Evolutionary conservation across 2,113 vertebrate species (phyloP).

Genomic region (Marmota monax): DNA sequence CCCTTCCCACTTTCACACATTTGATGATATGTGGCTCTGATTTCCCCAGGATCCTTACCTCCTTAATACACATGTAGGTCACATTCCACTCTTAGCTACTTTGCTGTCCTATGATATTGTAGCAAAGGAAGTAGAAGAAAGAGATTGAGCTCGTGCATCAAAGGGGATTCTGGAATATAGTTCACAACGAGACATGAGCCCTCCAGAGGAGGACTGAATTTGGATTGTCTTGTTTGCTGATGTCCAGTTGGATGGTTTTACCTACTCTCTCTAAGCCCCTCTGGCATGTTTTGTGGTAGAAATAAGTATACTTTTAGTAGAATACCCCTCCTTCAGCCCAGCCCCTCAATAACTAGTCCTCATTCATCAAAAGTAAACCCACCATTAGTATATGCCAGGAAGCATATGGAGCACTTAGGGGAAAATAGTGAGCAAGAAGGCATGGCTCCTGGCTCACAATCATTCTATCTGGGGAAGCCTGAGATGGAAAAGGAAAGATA

Average conservation of each 20-base stretch:
- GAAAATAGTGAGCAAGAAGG: neutral
- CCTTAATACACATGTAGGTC: neutral
- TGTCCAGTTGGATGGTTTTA: neutral
- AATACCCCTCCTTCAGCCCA: neutral
- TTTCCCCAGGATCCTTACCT: neutral
- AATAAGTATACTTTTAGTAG: conserved; percentile 7
- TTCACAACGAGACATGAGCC: neutral
- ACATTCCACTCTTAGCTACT: neutral
- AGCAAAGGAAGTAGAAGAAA: neutral
- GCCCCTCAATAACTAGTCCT: neutral
- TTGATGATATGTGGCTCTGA: neutral
- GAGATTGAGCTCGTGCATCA: neutral
- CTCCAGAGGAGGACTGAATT: neutral
- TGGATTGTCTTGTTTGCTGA: neutral
- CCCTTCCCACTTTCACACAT: too few relatives aligned
- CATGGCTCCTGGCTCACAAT: neutral
- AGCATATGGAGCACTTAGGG: neutral
- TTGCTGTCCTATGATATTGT: neutral
- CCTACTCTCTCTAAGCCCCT: neutral
- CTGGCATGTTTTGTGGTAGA: neutral
- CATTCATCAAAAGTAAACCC: neutral
- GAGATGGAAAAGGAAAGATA: neutral
- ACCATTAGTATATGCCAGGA: neutral
- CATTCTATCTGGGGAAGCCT: neutral
- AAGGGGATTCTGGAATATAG: neutral